Conservation (phyloP, 2,113 vertebrate species). For the Periophthalmodon schlosseri region DNA sequence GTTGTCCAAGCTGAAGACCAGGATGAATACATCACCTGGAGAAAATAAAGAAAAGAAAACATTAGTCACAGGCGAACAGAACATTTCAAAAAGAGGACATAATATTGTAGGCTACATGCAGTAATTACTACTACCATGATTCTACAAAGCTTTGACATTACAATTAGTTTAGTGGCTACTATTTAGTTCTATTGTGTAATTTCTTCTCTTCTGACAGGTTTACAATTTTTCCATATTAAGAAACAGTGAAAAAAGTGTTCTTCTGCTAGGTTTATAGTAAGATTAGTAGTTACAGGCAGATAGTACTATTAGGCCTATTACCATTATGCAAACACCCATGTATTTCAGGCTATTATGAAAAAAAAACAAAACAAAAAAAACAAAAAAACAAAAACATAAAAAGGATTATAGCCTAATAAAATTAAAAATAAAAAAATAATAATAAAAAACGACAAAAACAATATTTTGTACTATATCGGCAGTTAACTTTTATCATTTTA, state of each 20-base stretch:
- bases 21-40: constrained; percentile 93
- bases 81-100: neutral
- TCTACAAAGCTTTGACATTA: neutral
- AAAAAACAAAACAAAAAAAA: no score
- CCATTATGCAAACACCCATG: neutral
- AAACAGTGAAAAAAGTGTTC: no score
- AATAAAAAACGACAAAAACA: neutral
- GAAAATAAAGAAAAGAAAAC: neutral
- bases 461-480: neutral
- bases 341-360: no score
- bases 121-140: neutral
- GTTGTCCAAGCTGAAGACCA: constrained; percentile 97
- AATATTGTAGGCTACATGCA: neutral
- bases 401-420: no score
- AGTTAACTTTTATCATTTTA: neutral
- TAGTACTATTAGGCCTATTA: neutral
- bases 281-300: no score
- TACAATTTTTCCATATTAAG: no score
- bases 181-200: no score
- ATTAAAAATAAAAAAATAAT: neutral
- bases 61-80: neutral
- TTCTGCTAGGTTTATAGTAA: no score
- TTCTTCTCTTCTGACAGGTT: no score
- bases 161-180: neutral
- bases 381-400: no score